A percentile compares a stretch with the other conserved stretches of the same genome.
Conservation (phyloP, 2,888 invertebrate genomes). For the Drosophila mettleri region DNA sequence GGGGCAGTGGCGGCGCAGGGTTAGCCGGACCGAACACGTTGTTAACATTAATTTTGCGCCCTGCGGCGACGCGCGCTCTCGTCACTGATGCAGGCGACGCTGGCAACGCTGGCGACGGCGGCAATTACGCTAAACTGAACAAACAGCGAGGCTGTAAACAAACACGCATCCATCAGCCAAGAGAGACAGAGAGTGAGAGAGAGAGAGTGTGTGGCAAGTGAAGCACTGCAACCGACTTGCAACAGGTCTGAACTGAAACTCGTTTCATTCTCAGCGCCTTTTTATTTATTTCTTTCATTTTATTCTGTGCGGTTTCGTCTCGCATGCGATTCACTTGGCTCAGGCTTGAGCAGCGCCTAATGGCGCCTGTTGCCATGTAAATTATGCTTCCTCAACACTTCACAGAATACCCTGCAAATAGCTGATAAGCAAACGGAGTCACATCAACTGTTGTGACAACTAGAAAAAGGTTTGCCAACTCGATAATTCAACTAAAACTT, state of each 20-base stretch:
- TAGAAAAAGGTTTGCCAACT: background rate
- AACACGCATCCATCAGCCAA: constrained; percentile 77
- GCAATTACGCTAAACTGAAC: constrained; percentile 83
- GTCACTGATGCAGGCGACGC: constrained; percentile 37
- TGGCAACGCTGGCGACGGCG: constrained; percentile 46
- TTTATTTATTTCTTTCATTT: constrained; percentile 12
- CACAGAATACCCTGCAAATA: constrained; percentile 41
- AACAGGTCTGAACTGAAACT: constrained; percentile 58
- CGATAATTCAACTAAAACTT: background rate
- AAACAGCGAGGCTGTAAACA: constrained; percentile 82
- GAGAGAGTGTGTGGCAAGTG: background rate
- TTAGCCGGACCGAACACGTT: constrained; percentile 73
- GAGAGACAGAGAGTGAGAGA: background rate
- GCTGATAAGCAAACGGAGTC: constrained; percentile 9
- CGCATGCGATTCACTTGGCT: constrained; percentile 53
- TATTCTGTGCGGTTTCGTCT: constrained; percentile 14
- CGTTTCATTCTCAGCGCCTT: constrained; percentile 45
- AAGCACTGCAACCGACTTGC: constrained; percentile 27
- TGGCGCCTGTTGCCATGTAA: constrained; percentile 84
- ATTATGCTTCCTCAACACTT: constrained; percentile 79
- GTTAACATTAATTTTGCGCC: constrained; percentile 84
- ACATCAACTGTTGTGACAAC: constrained; percentile 5
- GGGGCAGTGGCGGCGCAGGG: constrained; percentile 2
- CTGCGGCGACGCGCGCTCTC: constrained; percentile 71
- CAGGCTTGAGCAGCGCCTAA: constrained; percentile 56